Conservation (phyloP, 2,888 invertebrate species). For the Lithophane leautieri region DNA sequence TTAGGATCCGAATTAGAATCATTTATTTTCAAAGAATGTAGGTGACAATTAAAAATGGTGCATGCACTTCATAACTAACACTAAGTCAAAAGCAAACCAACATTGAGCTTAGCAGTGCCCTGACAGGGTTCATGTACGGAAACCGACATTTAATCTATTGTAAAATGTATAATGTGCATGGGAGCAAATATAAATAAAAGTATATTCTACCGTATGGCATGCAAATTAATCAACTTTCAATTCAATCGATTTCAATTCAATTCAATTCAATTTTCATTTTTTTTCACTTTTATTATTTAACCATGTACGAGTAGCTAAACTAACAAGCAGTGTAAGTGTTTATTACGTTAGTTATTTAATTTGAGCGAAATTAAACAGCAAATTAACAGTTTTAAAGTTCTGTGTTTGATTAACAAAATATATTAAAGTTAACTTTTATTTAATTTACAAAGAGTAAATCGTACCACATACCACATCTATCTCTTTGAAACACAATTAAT, state of each 20-base stretch:
- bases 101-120: not conserved
- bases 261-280: no score
- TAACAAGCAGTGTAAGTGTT: not conserved
- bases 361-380: not conserved
- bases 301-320: not conserved
- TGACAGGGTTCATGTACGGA: not conserved
- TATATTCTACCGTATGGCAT: not conserved
- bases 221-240: not conserved
- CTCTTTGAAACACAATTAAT: slow-evolving; percentile 38
- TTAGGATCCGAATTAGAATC: not conserved
- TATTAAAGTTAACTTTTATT: slow-evolving; percentile 4
- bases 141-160: not conserved
- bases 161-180: not conserved
- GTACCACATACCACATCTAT: slow-evolving; percentile 18
- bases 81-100: not conserved
- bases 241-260: not conserved
- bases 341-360: not conserved
- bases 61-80: not conserved
- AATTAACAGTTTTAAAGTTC: not conserved
- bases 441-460: slow-evolving; percentile 16
- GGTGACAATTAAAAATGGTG: not conserved
- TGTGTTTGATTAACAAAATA: not conserved
- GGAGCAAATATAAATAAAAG: no score
- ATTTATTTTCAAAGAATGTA: not conserved
- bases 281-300: not conserved